Evolutionary conservation across 2,888 invertebrate species (phyloP).

Genomic region (Noctua fimbriata): DNA sequence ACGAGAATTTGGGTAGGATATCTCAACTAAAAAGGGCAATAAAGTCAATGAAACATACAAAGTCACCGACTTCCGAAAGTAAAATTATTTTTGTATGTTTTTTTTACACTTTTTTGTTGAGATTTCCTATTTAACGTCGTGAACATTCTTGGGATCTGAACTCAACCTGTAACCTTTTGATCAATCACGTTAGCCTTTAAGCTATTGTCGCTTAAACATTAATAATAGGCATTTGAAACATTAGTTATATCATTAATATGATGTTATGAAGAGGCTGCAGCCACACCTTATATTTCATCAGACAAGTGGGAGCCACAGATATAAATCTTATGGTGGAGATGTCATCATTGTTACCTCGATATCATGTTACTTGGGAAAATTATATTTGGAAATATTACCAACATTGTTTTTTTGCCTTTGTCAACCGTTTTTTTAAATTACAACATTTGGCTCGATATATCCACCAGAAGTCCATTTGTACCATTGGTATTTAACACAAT

Average conservation of each 20-base stretch:
- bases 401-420: slow-evolving; percentile 6
- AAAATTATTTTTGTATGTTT: too few relatives aligned
- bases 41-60: too few relatives aligned
- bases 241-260: slow-evolving; percentile 53
- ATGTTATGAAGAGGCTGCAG: slow-evolving; percentile 41
- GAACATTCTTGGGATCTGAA: slow-evolving; percentile 20
- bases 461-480: neutral
- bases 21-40: too few relatives aligned
- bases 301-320: slow-evolving; percentile 48
- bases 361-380: slow-evolving; percentile 52
- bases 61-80: too few relatives aligned
- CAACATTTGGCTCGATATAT: neutral
- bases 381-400: slow-evolving; percentile 42
- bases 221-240: slow-evolving; percentile 51
- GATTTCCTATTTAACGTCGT: neutral
- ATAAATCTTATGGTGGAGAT: slow-evolving; percentile 49
- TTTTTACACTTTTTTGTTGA: too few relatives aligned
- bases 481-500: slow-evolving; percentile 16
- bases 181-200: slow-evolving; percentile 41
- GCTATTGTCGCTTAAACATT: slow-evolving; percentile 47
- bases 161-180: slow-evolving; percentile 34
- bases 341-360: slow-evolving; percentile 50
- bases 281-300: slow-evolving; percentile 62
- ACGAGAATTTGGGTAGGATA: too few relatives aligned
- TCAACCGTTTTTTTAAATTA: slow-evolving; percentile 20